These are phyloP conservation scores for Triops cancriformis DNA, from an alignment of 1,140 invertebrate species.

Conservation along the genomic window DNA sequence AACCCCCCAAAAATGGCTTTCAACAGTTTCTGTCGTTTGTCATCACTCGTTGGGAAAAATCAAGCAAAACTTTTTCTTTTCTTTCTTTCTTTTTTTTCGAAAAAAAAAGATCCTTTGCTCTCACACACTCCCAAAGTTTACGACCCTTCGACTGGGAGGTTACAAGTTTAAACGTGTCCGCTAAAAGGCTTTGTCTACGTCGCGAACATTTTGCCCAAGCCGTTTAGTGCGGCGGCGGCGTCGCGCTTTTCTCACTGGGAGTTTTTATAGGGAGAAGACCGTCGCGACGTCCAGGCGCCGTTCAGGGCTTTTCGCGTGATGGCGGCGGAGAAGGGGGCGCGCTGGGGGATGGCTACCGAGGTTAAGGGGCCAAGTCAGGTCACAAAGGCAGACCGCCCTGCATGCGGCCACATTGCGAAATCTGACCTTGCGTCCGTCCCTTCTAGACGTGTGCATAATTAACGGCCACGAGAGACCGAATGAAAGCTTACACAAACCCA, in stretches of 20 bases:
- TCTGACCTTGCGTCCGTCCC: neutral
- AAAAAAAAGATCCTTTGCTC: too few species aligned
- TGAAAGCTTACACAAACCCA: neutral
- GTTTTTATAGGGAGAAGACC: neutral
- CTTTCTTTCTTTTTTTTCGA: too few species aligned
- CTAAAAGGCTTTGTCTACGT: constrained; percentile 13
- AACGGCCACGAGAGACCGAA: neutral
- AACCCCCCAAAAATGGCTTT: neutral
- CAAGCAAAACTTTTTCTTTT: too few species aligned
- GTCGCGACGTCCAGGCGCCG: constrained; percentile 11
- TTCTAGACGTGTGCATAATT: neutral
- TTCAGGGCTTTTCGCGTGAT: neutral
- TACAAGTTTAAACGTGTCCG: neutral
- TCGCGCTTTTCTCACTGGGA: neutral
- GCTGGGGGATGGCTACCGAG: too few species aligned
- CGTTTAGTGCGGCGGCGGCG: neutral
- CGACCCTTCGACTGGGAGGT: neutral
- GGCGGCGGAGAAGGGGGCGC: neutral
- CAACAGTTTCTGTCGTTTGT: neutral
- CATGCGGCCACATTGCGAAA: neutral
- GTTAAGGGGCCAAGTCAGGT: neutral
- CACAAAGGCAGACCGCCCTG: constrained; percentile 3
- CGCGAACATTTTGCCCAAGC: neutral
- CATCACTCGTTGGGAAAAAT: neutral
- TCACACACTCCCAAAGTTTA: neutral